Conservation (phyloP, 2,888 invertebrate genomes). For the Gastracanthus pulcherrimus region DNA sequence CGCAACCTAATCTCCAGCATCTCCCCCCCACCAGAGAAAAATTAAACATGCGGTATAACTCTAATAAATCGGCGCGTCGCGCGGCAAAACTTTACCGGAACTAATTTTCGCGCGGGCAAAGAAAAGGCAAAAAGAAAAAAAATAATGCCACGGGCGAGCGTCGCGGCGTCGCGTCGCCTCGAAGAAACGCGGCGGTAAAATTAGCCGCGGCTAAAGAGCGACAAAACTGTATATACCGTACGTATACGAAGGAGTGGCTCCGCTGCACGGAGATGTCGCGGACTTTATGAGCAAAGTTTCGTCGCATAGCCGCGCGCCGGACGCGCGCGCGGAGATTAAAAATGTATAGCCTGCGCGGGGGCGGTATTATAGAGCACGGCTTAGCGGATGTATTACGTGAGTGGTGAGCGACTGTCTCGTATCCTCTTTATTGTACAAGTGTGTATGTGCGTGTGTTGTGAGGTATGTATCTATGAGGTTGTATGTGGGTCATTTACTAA, state of each 20-base stretch:
- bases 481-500: too few relatives aligned
- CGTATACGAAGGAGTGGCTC: too few relatives aligned
- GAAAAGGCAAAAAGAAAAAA: neutral
- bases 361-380: neutral
- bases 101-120: neutral
- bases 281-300: slow-evolving; percentile 45
- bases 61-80: neutral
- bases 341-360: neutral
- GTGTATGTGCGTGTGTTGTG: too few relatives aligned
- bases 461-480: too few relatives aligned
- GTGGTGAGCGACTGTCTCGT: neutral
- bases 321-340: slow-evolving; percentile 15
- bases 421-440: neutral
- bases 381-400: neutral
- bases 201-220: neutral
- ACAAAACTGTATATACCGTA: neutral
- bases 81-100: neutral
- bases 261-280: slow-evolving; percentile 21
- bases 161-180: neutral
- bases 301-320: too few relatives aligned
- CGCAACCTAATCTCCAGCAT: neutral
- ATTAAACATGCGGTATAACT: neutral
- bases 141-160: neutral
- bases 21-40: neutral
- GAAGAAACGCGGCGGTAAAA: neutral